Percentiles rank a stretch among this genome's conserved stretches.
Evolutionary conservation across 2,888 invertebrate species (phyloP).

Genomic region (Cryptocephalus primarius): DNA sequence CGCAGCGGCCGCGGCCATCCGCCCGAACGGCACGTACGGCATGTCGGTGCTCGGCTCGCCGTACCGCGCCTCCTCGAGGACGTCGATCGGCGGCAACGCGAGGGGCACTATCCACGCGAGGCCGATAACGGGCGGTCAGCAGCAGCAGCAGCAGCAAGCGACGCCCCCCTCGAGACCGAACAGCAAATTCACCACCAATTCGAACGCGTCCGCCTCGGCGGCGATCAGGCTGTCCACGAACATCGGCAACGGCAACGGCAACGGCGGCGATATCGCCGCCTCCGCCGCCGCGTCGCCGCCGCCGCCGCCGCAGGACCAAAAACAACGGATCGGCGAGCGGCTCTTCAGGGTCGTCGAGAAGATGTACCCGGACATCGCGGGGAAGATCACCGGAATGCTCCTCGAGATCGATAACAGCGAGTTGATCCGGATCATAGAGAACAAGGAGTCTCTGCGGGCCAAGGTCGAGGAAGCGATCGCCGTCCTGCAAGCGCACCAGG

Average conservation of each 20-base stretch:
- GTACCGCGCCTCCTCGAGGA: conserved; percentile 27
- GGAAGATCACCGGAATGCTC: conserved; percentile 98
- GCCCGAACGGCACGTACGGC: conserved; percentile 54
- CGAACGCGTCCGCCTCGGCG: conserved; percentile 27
- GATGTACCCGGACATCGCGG: conserved; percentile 88
- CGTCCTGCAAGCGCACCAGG: conserved; percentile 93
- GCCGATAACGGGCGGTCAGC: conserved; percentile 18
- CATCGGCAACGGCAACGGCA: conserved; percentile 24
- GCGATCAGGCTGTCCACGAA: conserved; percentile 56
- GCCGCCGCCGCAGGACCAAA: conserved; percentile 90
- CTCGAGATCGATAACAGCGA: conserved; percentile 97
- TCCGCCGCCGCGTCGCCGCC: conserved; percentile 88
- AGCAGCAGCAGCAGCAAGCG: conserved; percentile 37
- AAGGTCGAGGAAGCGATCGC: conserved; percentile 98
- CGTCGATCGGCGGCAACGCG: conserved; percentile 50
- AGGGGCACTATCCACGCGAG: conserved; percentile 49
- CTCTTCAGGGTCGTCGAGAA: conserved; percentile 87
- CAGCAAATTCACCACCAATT: conserved; percentile 62
- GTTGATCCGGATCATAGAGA: conserved; percentile 88
- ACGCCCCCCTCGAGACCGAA: conserved; percentile 53
- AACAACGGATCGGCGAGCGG: conserved; percentile 96
- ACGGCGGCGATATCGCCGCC: conserved; percentile 58
- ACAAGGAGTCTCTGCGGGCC: conserved; percentile 80
- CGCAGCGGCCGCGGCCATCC: conserved; percentile 39
- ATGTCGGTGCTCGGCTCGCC: conserved; percentile 24